phyloP scores from a whole-genome alignment of 2,888 invertebrate species.

The Oscheius sp. region DNA sequence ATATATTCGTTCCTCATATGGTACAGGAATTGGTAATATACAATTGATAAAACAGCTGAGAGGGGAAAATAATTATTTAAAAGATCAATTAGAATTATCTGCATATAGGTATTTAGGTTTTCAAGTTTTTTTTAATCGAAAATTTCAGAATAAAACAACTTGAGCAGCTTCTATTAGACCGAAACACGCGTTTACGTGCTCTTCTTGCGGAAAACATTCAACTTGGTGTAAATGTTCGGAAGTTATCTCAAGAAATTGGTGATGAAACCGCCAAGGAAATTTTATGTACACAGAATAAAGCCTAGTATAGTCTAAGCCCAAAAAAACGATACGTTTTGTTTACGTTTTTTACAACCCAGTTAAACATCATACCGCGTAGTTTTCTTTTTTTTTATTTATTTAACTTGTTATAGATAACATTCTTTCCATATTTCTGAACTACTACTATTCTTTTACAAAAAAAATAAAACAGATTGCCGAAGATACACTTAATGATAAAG shows the following conservation, averaged over 20 bases:
- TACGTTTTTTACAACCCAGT: neutral
- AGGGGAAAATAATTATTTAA: conserved; percentile 39
- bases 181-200: conserved; percentile 37
- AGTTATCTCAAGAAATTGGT: conserved; percentile 32
- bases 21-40: conserved; percentile 14
- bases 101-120: conserved; percentile 31
- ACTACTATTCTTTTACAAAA: no score
- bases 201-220: conserved; percentile 40
- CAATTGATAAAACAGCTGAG: conserved; percentile 33
- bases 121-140: neutral
- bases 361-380: no score
- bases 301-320: neutral
- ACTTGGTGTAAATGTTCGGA: conserved; percentile 30
- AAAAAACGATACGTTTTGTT: neutral
- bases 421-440: no score
- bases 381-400: neutral
- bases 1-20: neutral
- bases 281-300: conserved; percentile 18
- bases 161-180: conserved; percentile 38
- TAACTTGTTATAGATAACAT: neutral
- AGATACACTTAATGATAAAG: no score
- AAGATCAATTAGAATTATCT: conserved; percentile 36
- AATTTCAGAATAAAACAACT: conserved; percentile 43
- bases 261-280: conserved; percentile 33
- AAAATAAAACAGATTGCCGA: no score